Base-by-base conservation (phyloP, 1,140 invertebrate genomes). In the Aphelinus certus region DNA sequence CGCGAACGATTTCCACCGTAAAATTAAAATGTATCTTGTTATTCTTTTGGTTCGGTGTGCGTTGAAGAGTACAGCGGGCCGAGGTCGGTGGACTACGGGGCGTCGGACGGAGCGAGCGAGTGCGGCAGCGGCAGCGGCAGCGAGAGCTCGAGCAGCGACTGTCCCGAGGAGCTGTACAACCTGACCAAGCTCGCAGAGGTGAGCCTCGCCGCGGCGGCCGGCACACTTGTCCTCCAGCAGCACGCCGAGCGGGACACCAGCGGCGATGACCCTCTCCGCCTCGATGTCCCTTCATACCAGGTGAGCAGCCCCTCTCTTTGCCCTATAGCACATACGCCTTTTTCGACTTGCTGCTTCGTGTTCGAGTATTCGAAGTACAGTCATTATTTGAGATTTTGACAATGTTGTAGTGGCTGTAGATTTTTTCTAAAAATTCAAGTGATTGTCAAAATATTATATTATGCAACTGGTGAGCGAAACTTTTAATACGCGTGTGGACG, bases 101-200 rank as follows among this genome's bases (percentile, higher is more conserved):
- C 82, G 3, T 88, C 87, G 26, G 87, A 87, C 74, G 87, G 86
- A 3, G 86, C 85, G 6, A 87, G 86, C 68, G 86, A 87, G 56
- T 88, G 86, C 74, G 85, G 85, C 4, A 88, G 86, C 72, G 86
- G 87, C 48, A 85, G 80, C 43, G 84, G 83, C 3, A 87, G 85
- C 69, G 86, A 88, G 46, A 69, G 60, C 42, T 85, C 81, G 9
- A 85, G 84, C 2, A 85, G 83, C 26, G 89, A 90, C 76, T 89
- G 91, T 84, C 91, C 91, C 3, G 92, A 93, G 76, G 92, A 93
- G 79, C 87, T 94, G 10, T 94, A 93, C 85, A 94, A 94, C 79
- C 87, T 94, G 7, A 93, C 92, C 5, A 92, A 94, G 82, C 84
- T 94, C 64, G 93, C 93, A 3, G 92, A 94, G 83, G 92, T 94